Percentiles rank a stretch among this genome's conserved stretches.
Conservation (phyloP, 2,888 invertebrate species). For the Epistrophe grossulariae region DNA sequence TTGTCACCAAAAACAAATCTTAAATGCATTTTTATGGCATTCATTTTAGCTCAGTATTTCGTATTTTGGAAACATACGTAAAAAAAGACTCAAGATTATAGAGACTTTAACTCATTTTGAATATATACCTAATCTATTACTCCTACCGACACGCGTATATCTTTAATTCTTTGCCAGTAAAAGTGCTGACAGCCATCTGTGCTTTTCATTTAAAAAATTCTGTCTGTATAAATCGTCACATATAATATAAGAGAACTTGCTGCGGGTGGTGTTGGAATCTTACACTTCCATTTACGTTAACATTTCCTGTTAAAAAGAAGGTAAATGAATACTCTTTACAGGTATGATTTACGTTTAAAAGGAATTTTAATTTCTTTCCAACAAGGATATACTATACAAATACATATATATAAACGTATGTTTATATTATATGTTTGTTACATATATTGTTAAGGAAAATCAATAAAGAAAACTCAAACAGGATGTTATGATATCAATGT, state of each 20-base stretch:
- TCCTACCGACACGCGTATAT: too few relatives aligned
- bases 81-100: too few relatives aligned
- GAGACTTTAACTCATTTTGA: too few relatives aligned
- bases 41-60: too few relatives aligned
- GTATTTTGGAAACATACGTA: too few relatives aligned
- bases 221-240: background rate
- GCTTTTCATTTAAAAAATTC: background rate
- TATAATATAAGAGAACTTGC: background rate
- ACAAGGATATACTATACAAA: background rate
- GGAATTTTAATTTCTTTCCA: background rate
- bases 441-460: background rate
- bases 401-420: too few relatives aligned
- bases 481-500: background rate
- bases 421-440: too few relatives aligned
- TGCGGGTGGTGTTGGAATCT: background rate
- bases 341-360: background rate
- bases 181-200: background rate
- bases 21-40: too few relatives aligned
- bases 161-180: background rate
- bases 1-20: too few relatives aligned
- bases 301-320: background rate
- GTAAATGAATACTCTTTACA: background rate
- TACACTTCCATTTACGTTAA: background rate
- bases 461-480: background rate
- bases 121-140: too few relatives aligned